Base-by-base conservation (phyloP, 2,797 vertebrate species). In the Peromyscus eremicus region DNA sequence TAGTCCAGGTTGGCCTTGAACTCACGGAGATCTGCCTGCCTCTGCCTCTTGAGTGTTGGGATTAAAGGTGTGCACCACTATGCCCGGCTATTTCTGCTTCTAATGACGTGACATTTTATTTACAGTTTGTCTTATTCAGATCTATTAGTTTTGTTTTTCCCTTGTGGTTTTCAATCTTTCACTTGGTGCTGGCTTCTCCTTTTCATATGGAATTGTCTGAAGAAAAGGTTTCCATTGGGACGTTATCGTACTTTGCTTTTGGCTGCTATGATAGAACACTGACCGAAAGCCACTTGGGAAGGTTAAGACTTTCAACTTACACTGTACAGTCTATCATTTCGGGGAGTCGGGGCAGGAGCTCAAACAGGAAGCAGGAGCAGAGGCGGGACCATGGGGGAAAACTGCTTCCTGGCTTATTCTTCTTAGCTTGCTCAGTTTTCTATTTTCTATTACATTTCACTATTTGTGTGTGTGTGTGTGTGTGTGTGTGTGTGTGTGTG, bases 151-250 rank as follows among this genome's bases (percentile, higher is more conserved):
- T 49, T 49, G 49, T 95, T 81, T 83, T 37, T 5, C 16, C 4
- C 71, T 77, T 43, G 43, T 91, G 12, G 6, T 37, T 75, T 96
- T 62, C 89, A 85, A 32, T 76, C 34, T 87, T 96, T 93, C 80
- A 37, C 25, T 94, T 64, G 79, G 21, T 73, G 60, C 64, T 29
- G 40, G 12, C 81, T 85, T 93, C 52, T 23, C 1, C 73, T 91
- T 86, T 92, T 70, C 52, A 83, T 73, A 62, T 91, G 64, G 55
- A 40, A 77, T 40, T 91, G 27, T 85, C 93, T 97, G 75, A 92
- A 89, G 92, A 37, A 71, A 21, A 37, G 8, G 70, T 7, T 71
- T 21, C 4, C 19, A 21, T 46, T 82, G 73, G 70, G 70, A 70
- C 57, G 32, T 64, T 32, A 16, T 43, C 9, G 8, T 83, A 12